Base-by-base conservation (phyloP, 2,113 vertebrate species). In the Hydrolagus affinis region DNA sequence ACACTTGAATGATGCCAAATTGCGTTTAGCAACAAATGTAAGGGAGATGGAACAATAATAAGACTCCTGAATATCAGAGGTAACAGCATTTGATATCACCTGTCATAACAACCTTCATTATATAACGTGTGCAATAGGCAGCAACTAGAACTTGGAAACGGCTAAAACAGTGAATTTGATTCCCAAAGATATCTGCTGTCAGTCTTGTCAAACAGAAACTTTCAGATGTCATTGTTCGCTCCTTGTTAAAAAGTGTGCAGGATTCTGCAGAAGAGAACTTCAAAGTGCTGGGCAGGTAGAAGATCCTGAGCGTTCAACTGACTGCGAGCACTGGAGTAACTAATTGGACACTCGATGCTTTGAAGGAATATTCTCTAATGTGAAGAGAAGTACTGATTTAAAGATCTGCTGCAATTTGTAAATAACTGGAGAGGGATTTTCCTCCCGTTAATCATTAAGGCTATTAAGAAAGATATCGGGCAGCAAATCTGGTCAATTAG, bases 81-180 rank as follows among this genome's bases (percentile, higher is more conserved):
- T 68, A 44, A 30, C 28, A 11, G 28, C 19, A 44, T 3, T 8
- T 83, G 78, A 83, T 83, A 19, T 66, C 32, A 28, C 30, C 25
- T 66, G 62, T 83, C 62, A 68, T 83, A 30, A 68, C 15, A 83
- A 68, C 28, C 60, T 32, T 28, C 78, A 80, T 80, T 83, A 19
- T 17, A 66, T 60, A 83, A 83, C 66, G 60, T 66, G 25, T 66
- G 25, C 30, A 83, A 68, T 15, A 83, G 8, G 17, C 62, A 12
- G 14, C 25, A 66, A 83, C 28, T 83, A 25, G 66, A 83, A 17
- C 66, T 17, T 21, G 28, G 17, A 83, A 44, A 68, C 62, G 32
- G 78, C 78, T 83, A 62, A 62, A 64, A 68, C 17, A 30, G 25
- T 11, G 60, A 83, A 83, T 83, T 17, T 66, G 25, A 66, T 64